phyloP scores from a whole-genome alignment of 2,888 invertebrate genomes.

The Diplazon laetatorius region DNA sequence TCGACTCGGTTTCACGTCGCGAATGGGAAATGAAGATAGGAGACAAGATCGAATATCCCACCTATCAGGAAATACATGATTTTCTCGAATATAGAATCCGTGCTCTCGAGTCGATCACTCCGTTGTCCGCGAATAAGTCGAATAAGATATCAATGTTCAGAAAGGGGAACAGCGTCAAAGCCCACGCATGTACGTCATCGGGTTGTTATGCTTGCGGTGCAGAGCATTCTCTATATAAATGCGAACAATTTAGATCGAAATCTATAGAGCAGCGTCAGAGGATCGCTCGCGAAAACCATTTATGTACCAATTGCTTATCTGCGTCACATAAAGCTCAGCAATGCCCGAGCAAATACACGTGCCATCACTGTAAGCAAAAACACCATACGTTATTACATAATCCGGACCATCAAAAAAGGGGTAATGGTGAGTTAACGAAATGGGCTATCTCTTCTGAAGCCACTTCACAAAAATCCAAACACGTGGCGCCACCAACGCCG shows the following conservation, averaged over 20 bases:
- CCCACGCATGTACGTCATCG: background rate
- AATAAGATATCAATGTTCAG: background rate
- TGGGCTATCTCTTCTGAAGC: background rate
- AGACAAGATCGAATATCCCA: background rate
- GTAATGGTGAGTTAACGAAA: background rate
- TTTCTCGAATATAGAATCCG: no score
- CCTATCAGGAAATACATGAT: no score
- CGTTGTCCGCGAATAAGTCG: no score
- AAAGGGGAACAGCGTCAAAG: background rate
- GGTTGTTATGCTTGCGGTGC: background rate
- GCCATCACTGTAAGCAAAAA: background rate
- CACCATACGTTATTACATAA: background rate
- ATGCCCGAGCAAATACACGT: background rate
- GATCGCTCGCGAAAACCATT: background rate
- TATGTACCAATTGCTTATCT: background rate
- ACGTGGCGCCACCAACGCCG: background rate
- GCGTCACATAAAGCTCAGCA: background rate
- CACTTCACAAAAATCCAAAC: background rate
- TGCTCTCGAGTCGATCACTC: no score
- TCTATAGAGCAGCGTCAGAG: slow-evolving; percentile 5
- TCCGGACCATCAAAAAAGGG: background rate
- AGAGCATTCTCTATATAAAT: no score
- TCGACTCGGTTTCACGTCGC: background rate
- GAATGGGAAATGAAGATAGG: background rate
- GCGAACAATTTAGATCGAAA: background rate